Evolutionary conservation across 2,888 invertebrate genomes (phyloP).

Genomic region (Agrotis ipsilon): DNA sequence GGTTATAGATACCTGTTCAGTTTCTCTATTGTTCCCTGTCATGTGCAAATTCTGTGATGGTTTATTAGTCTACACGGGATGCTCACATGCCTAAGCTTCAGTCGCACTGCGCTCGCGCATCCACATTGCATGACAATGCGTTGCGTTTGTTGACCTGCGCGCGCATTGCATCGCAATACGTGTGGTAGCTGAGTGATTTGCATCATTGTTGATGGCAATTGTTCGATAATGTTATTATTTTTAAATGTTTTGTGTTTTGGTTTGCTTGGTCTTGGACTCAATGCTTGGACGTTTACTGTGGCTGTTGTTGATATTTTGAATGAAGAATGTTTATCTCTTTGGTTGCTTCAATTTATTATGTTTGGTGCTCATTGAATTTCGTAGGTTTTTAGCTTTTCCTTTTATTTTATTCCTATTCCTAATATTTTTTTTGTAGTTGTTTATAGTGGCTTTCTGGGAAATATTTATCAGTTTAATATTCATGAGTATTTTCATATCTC

Average conservation of each 20-base stretch:
- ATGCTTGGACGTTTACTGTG: not conserved
- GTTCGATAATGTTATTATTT: constrained; percentile 39
- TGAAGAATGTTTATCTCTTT: not conserved
- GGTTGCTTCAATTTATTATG: not conserved
- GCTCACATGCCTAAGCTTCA: constrained; percentile 40
- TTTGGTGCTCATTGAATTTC: no score
- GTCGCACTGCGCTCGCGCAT: constrained; percentile 51
- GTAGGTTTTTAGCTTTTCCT: no score
- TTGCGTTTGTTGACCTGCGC: constrained; percentile 78
- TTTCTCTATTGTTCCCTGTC: not conserved
- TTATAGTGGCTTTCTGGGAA: no score
- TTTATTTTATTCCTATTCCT: not conserved
- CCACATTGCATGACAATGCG: constrained; percentile 77
- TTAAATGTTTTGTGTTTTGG: constrained; percentile 1
- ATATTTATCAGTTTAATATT: no score
- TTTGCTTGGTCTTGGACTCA: not conserved
- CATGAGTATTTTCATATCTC: no score
- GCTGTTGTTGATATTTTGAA: not conserved
- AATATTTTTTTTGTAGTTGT: no score
- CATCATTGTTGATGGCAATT: constrained; percentile 56
- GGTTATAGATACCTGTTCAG: not conserved
- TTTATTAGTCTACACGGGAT: constrained; percentile 17
- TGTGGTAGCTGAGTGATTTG: constrained; percentile 60
- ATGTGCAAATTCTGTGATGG: not conserved
- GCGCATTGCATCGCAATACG: constrained; percentile 75